These are phyloP conservation scores for Pomatostomus ruficeps DNA, from an alignment of 2,113 vertebrate genomes.

Conservation along the genomic window DNA sequence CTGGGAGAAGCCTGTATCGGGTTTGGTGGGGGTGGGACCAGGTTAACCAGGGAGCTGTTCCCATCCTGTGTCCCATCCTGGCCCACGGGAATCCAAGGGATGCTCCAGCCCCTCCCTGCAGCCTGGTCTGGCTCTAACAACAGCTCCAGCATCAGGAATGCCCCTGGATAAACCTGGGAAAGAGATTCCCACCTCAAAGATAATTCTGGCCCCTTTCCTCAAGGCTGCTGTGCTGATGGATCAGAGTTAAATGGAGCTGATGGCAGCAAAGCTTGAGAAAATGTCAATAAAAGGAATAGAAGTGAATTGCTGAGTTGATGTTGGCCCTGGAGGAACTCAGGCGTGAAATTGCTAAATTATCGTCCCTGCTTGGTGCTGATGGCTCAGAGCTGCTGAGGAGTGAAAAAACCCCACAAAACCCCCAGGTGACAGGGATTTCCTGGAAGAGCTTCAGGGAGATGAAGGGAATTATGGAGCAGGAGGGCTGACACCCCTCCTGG, in stretches of 20 bases:
- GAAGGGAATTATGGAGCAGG: background rate
- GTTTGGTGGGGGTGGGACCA: background rate
- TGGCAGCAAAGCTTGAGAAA: background rate
- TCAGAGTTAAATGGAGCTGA: background rate
- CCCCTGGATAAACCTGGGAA: background rate
- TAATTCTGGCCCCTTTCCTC: background rate
- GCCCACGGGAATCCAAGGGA: background rate
- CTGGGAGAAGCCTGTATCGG: background rate
- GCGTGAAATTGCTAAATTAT: background rate
- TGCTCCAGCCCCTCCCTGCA: background rate
- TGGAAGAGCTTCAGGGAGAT: background rate
- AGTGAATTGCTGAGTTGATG: background rate
- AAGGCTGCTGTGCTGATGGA: background rate
- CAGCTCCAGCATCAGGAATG: background rate
- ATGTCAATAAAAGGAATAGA: background rate
- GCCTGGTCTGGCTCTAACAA: background rate
- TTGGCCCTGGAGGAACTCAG: background rate
- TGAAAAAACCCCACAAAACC: background rate
- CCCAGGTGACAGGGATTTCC: background rate
- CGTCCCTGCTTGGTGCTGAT: background rate
- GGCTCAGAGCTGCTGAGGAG: background rate
- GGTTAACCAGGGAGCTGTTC: background rate
- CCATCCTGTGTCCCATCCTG: background rate
- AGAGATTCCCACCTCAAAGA: background rate
- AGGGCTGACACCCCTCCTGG: background rate